Evolutionary conservation across 2,888 invertebrate genomes (phyloP), one percentile per base, ranked within the genome.

Genomic region (Osmoderma eremita): DNA sequence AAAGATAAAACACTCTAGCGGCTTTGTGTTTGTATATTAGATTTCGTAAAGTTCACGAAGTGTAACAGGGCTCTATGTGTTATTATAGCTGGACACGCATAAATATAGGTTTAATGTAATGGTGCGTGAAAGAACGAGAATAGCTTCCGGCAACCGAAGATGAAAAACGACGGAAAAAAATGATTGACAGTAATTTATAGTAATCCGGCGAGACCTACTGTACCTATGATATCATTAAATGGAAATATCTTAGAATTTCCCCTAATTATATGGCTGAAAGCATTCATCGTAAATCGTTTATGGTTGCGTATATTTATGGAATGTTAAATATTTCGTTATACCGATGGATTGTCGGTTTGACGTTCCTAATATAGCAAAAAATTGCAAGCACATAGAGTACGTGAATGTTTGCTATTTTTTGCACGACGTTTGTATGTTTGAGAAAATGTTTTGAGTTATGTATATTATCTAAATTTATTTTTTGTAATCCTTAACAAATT

Each of bases 151-250:
- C 39, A 20, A 39, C 5, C 12, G 20, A 41, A n/a, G 39, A 18
- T 56, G 41, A 56, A 49, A 30, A 56, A 56, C 18, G 39, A 20
- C 54, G 15, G 15, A 20, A 20, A 15, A 56, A 56, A 56, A 56
- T 56, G 54, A 56, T 56, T 56, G 54, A 56, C 54, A 56, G 54
- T 56, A 41, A 41, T 53, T 53, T 53, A 53, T 53, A 53, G 53
- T 38, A 53, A 38, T 18, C 53, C 36, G 36, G 53, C 18, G 18
- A 10, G 15, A 15, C 13, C 1, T 22, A 15, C n/a, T 50, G n/a
- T n/a, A n/a, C n/a, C 4, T 15, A 20, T 12, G 8, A 48, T 48
- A 48, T 48, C 48, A 12, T 51, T 53, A 53, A 38, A 30, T 53
- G 53, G 53, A 38, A 53, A 53, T 53, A 38, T 38, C 17, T 53